A percentile compares a stretch with the other conserved stretches of the same genome.
phyloP scores from a whole-genome alignment of 2,113 vertebrate genomes.

The Chrysochloris asiatica region DNA sequence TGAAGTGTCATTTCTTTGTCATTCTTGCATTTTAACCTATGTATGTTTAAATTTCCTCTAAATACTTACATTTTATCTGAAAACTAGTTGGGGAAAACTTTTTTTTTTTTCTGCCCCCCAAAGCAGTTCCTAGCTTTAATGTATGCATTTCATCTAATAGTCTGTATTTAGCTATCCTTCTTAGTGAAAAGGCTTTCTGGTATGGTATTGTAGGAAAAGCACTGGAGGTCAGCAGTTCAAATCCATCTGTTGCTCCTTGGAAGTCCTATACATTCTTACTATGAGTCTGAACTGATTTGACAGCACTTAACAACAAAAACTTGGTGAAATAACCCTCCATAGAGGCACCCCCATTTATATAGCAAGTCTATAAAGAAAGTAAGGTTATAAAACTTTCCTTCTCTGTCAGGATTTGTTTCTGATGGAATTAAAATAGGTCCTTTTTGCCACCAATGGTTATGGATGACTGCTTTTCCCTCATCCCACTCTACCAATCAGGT shows the following conservation, averaged over 20 bases:
- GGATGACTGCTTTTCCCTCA: conserved; percentile 8
- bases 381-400: neutral
- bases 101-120: neutral
- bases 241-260: too few relatives aligned
- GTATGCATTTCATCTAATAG: neutral
- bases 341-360: neutral
- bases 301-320: too few relatives aligned
- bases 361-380: neutral
- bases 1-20: neutral
- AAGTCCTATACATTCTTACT: too few relatives aligned
- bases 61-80: neutral
- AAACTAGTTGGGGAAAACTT: neutral
- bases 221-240: too few relatives aligned
- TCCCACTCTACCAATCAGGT: conserved; percentile 35
- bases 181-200: too few relatives aligned
- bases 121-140: neutral
- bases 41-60: neutral
- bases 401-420: neutral
- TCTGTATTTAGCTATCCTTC: neutral
- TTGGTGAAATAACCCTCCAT: neutral
- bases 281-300: too few relatives aligned
- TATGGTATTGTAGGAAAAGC: too few relatives aligned
- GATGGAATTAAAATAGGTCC: neutral
- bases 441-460: neutral
- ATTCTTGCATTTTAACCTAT: neutral